phyloP scores from a whole-genome alignment of 1,140 invertebrate genomes.

The Anoplolepis gracilipes region DNA sequence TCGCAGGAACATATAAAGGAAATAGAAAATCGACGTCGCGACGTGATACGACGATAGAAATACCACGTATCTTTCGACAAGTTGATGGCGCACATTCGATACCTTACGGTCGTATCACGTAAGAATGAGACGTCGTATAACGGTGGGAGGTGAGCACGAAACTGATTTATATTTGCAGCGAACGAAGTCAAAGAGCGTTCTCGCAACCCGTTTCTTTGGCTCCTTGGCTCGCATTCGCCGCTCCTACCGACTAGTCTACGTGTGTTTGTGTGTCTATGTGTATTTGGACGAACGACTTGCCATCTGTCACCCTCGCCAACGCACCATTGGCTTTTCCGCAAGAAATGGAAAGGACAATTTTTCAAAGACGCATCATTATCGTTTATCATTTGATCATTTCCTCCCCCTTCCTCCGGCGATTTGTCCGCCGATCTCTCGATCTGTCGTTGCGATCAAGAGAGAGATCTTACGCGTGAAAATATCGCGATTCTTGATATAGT shows the following conservation, averaged over 20 bases:
- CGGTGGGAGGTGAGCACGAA: slow-evolving; percentile 25
- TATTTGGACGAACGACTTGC: slow-evolving; percentile 30
- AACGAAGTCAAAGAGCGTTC: slow-evolving; percentile 37
- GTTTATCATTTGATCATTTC: slow-evolving; percentile 60
- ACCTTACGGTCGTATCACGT: slow-evolving; percentile 36
- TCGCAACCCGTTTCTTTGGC: slow-evolving; percentile 42
- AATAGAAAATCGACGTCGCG: slow-evolving; percentile 49
- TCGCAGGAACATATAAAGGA: slow-evolving; percentile 43
- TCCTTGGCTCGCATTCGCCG: neutral
- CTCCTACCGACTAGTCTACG: neutral
- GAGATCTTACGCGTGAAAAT: neutral
- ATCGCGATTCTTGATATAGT: neutral
- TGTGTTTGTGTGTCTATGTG: neutral
- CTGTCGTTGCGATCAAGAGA: neutral
- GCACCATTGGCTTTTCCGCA: slow-evolving; percentile 55
- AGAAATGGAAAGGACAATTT: slow-evolving; percentile 54
- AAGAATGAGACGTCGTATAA: slow-evolving; percentile 52
- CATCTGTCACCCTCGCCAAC: slow-evolving; percentile 57
- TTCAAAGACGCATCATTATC: slow-evolving; percentile 55
- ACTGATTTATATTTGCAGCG: slow-evolving; percentile 57
- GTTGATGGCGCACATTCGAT: slow-evolving; percentile 38
- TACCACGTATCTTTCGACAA: slow-evolving; percentile 36
- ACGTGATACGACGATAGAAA: slow-evolving; percentile 50
- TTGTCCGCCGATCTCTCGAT: slow-evolving; percentile 39
- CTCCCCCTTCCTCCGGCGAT: slow-evolving; percentile 26